These are phyloP conservation scores for Pseudonaja textilis DNA, from an alignment of 2,113 vertebrate species.

Conservation along the genomic window DNA sequence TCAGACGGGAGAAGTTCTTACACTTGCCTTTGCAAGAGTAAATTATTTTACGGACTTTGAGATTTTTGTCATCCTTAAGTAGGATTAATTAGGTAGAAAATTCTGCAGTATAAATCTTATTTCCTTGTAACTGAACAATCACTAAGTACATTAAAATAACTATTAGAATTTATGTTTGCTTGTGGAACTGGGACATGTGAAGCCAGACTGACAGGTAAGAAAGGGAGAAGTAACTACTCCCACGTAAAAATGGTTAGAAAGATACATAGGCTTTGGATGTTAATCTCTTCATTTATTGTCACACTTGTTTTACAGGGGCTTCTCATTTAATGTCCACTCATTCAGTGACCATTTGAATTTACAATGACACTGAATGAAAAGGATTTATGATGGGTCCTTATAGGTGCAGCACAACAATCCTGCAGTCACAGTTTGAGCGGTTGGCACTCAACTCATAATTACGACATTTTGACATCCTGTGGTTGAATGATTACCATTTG, in stretches of 20 bases:
- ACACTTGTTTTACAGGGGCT: background rate
- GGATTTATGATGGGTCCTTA: background rate
- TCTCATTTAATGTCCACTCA: background rate
- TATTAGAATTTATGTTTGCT: background rate
- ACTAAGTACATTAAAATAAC: background rate
- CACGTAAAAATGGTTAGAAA: background rate
- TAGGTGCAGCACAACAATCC: background rate
- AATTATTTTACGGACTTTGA: background rate
- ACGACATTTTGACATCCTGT: background rate
- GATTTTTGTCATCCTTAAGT: background rate
- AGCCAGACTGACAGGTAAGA: background rate
- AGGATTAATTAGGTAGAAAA: background rate
- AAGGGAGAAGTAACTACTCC: background rate
- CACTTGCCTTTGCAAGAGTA: background rate
- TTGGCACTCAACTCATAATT: background rate
- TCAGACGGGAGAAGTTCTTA: background rate
- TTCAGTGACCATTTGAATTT: background rate
- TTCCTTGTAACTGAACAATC: background rate
- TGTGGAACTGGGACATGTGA: background rate
- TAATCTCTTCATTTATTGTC: background rate
- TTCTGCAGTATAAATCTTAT: background rate
- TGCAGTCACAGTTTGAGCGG: background rate
- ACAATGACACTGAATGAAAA: background rate
- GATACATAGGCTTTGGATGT: background rate
- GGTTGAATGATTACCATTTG: background rate